Conservation (phyloP, 2,113 vertebrate species). For the Hippocampus barbouri region DNA sequence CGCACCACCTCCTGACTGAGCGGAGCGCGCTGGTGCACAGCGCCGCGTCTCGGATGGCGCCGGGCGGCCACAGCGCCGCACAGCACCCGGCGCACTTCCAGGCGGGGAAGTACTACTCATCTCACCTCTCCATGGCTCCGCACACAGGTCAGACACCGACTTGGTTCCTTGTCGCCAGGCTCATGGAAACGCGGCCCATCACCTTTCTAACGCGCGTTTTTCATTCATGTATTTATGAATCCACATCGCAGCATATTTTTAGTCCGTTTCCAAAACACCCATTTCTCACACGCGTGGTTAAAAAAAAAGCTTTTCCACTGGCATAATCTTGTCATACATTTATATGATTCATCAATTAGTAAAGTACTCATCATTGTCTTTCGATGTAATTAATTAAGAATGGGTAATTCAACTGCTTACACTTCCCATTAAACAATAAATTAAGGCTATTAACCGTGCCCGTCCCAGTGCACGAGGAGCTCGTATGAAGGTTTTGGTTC, state of each 20-base stretch:
- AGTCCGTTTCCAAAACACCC: conserved; percentile 14
- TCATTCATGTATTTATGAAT: not conserved
- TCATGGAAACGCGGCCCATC: not conserved
- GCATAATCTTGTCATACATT: conserved; percentile 59
- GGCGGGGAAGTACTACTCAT: conserved; percentile 88
- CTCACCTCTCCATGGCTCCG: conserved; percentile 88
- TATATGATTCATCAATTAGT: conserved; percentile 57
- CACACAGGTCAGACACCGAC: conserved; percentile 83
- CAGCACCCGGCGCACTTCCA: conserved; percentile 88
- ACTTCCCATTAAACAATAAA: conserved; percentile 52
- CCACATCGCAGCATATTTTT: not conserved
- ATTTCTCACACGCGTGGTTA: conserved; percentile 23
- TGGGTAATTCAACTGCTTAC: conserved; percentile 50
- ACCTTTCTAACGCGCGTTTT: conserved; percentile 8
- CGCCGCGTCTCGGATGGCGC: conserved; percentile 79
- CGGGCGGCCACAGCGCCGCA: conserved; percentile 78
- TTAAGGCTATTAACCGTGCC: conserved; percentile 35
- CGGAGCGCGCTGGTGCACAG: conserved; percentile 85
- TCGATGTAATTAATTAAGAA: conserved; percentile 56
- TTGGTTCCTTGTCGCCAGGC: conserved; percentile 26
- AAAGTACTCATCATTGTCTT: conserved; percentile 53
- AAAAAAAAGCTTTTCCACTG: conserved; percentile 24
- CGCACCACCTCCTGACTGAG: conserved; percentile 88
- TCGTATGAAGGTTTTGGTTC: not conserved
- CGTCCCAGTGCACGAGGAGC: conserved; percentile 4